Evolutionary conservation across 1,140 invertebrate genomes (phyloP).

Genomic region (Nebria ingens): DNA sequence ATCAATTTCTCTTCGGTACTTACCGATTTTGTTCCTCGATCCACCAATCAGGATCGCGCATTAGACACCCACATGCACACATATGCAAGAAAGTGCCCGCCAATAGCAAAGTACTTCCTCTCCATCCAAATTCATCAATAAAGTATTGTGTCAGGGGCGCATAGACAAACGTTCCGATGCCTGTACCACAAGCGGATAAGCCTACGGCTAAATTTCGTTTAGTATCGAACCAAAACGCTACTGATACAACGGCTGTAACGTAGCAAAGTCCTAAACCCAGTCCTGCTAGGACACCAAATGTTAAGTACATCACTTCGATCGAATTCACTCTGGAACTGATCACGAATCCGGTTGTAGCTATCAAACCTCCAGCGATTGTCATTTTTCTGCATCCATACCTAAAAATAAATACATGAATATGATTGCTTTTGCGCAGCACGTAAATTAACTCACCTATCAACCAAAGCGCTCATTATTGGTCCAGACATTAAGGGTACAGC

Average conservation of each 20-base stretch:
- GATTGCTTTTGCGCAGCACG: too few species aligned
- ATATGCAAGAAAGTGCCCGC: slow-evolving; percentile 79
- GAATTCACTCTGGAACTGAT: slow-evolving; percentile 62
- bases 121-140: slow-evolving; percentile 72
- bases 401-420: background rate
- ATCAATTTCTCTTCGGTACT: slow-evolving; percentile 11
- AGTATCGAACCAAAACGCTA: slow-evolving; percentile 95
- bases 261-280: slow-evolving; percentile 77
- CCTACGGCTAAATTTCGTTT: slow-evolving; percentile 85
- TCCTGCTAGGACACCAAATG: slow-evolving; percentile 78
- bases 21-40: slow-evolving; percentile 48
- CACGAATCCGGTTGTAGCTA: slow-evolving; percentile 70
- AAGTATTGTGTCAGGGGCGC: slow-evolving; percentile 67
- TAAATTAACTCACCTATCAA: too few species aligned
- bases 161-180: slow-evolving; percentile 76
- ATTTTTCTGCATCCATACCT: slow-evolving; percentile 62
- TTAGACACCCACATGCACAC: slow-evolving; percentile 77
- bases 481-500: slow-evolving; percentile 79
- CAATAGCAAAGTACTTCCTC: slow-evolving; percentile 72
- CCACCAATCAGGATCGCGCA: slow-evolving; percentile 76
- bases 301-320: slow-evolving; percentile 69
- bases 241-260: slow-evolving; percentile 83
- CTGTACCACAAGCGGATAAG: slow-evolving; percentile 81
- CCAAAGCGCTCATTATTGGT: slow-evolving; percentile 74
- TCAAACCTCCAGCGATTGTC: slow-evolving; percentile 67